Evolutionary conservation across 2,797 vertebrate genomes (phyloP).

Genomic region (Oreonectes daqikongensis): DNA sequence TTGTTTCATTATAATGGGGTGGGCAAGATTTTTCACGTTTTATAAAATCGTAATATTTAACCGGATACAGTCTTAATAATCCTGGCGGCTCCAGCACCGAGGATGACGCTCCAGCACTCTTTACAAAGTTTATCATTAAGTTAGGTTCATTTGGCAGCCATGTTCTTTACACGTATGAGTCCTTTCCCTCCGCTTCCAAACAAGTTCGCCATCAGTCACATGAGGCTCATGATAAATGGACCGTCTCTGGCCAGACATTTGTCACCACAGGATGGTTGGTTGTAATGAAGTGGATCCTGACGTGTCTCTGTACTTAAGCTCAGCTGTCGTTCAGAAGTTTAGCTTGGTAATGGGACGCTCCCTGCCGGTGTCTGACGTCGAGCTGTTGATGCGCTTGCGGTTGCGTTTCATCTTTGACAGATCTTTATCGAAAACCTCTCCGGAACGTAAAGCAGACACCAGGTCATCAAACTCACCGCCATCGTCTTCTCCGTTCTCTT

Average conservation of each 20-base stretch:
- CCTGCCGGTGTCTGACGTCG: conserved; percentile 84
- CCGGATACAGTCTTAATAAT: conserved; percentile 11
- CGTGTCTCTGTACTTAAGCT: conserved; percentile 6
- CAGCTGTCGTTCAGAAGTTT: conserved; percentile 83
- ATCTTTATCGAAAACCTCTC: conserved; percentile 99
- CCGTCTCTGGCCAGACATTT: conserved; percentile 3
- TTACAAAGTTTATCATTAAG: conserved; percentile 33
- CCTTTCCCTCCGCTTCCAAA: not conserved
- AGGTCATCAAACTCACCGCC: conserved; percentile 95
- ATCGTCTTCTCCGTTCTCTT: conserved; percentile 91
- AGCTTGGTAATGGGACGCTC: conserved; percentile 95
- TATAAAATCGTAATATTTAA: conserved; percentile 37
- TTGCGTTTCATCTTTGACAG: conserved; percentile 97
- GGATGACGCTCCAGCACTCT: conserved; percentile 36
- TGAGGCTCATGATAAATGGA: not conserved
- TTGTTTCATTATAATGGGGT: conserved; percentile 6
- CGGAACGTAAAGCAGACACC: conserved; percentile 93
- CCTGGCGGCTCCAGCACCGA: conserved; percentile 49
- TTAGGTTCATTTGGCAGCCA: conserved; percentile 44
- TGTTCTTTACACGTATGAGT: conserved; percentile 13
- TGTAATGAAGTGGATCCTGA: conserved; percentile 8
- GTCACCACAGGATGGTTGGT: conserved; percentile 44
- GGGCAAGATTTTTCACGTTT: not conserved
- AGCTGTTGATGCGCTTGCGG: conserved; percentile 92
- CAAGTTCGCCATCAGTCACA: conserved; percentile 10